phyloP scores from a whole-genome alignment of 2,113 vertebrate genomes.

The Pelecanoides urinatrix region DNA sequence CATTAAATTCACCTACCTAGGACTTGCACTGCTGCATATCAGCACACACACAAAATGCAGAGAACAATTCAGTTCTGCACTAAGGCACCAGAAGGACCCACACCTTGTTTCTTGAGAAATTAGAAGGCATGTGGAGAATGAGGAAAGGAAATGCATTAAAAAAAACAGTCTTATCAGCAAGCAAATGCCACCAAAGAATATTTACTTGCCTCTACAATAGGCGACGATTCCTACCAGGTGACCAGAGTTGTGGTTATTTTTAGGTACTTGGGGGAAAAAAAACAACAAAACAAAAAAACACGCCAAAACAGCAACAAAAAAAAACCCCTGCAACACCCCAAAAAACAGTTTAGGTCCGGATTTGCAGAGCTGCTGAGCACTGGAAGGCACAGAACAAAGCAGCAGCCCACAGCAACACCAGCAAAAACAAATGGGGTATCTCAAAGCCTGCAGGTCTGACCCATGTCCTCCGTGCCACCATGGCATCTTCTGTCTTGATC shows the following conservation, averaged over 20 bases:
- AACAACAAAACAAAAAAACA: neutral
- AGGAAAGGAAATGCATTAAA: slow-evolving; percentile 1
- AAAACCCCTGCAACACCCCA: too few relatives aligned
- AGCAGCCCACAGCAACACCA: accelerated
- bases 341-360: neutral
- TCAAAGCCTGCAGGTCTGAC: neutral
- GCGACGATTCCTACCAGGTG: neutral
- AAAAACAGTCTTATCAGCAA: slow-evolving; percentile 1
- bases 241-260: neutral
- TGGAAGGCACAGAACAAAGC: neutral
- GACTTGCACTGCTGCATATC: neutral
- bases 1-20: accelerated
- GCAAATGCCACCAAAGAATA: neutral
- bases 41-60: accelerated
- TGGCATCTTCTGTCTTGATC: accelerated
- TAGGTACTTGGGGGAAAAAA: neutral
- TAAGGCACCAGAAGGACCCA: neutral
- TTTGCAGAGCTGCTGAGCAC: neutral
- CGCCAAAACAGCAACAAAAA: neutral
- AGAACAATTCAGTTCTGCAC: neutral
- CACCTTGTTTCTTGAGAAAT: neutral
- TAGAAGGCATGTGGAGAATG: slow-evolving; percentile 31
- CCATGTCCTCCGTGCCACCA: neutral
- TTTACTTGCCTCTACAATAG: neutral
- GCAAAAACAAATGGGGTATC: accelerated